Evolutionary conservation across 30 jellyfish, hydroid and myxozoan genomes (phyloP).

Genomic region (Aurelia sp.): DNA sequence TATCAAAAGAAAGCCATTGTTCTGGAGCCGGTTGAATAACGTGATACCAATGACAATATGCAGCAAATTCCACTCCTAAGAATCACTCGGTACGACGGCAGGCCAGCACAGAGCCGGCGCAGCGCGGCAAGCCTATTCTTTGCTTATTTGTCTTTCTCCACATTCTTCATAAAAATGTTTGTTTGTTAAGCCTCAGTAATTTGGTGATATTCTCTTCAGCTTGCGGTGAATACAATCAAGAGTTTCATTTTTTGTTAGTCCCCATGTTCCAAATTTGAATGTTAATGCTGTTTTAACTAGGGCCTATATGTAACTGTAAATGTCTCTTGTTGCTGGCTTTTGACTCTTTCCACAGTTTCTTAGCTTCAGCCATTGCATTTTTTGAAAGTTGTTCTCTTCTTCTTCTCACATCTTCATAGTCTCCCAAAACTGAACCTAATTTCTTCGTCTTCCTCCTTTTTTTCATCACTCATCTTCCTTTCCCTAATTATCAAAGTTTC

Average conservation of each 20-base stretch:
- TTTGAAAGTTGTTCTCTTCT: constrained; percentile 3
- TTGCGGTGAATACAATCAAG: constrained; percentile 23
- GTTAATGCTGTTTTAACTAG: constrained; percentile 12
- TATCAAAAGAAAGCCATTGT: too few relatives aligned
- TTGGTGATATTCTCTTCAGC: constrained; percentile 22
- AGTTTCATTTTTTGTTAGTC: too few relatives aligned
- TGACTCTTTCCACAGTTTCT: constrained; percentile 16
- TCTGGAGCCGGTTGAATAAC: too few relatives aligned
- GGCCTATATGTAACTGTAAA: neutral
- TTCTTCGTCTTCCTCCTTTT: neutral
- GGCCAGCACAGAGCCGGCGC: too few relatives aligned
- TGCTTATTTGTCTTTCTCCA: neutral
- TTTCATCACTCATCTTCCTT: neutral
- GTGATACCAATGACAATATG: too few relatives aligned
- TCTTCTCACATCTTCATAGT: neutral
- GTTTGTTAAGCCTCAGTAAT: constrained; percentile 28
- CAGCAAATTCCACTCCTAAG: too few relatives aligned
- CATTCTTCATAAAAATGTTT: neutral
- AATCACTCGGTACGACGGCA: too few relatives aligned
- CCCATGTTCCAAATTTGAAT: too few relatives aligned
- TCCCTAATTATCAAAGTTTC: neutral
- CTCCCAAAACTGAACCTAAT: neutral
- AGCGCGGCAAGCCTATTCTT: too few relatives aligned
- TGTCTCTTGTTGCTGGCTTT: neutral
- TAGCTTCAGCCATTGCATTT: constrained; percentile 2